Conservation (phyloP, 2,797 vertebrate species). For the Sebastiscus tertius region DNA sequence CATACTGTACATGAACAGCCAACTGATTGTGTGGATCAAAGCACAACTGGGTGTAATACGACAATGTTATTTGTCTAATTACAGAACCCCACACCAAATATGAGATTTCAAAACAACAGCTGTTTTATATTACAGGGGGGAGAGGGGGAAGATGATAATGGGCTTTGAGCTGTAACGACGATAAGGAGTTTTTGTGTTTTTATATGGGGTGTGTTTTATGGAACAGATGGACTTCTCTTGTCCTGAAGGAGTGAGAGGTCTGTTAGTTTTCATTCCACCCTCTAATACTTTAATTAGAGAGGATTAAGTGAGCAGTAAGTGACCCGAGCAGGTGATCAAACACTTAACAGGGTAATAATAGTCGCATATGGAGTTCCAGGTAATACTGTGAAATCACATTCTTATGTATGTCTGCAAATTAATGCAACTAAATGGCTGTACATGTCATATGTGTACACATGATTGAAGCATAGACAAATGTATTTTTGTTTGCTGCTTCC, state of each 20-base stretch:
- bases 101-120: slow-evolving; percentile 50
- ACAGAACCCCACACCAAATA: slow-evolving; percentile 19
- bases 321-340: slow-evolving; percentile 66
- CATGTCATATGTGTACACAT: not conserved
- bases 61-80: slow-evolving; percentile 48
- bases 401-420: not conserved
- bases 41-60: slow-evolving; percentile 30
- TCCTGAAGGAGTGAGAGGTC: slow-evolving; percentile 62
- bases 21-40: slow-evolving; percentile 29
- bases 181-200: slow-evolving; percentile 46
- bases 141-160: slow-evolving; percentile 40
- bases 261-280: slow-evolving; percentile 70
- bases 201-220: slow-evolving; percentile 59
- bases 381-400: not conserved
- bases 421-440: not conserved
- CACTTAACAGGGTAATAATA: slow-evolving; percentile 39
- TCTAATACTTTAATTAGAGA: slow-evolving; percentile 65
- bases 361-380: not conserved
- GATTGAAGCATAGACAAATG: not conserved
- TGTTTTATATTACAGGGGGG: slow-evolving; percentile 42
- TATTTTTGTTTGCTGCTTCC: not conserved
- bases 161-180: slow-evolving; percentile 23
- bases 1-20: slow-evolving; percentile 7
- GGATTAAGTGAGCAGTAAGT: slow-evolving; percentile 65
- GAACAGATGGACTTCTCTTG: slow-evolving; percentile 65